Evolutionary conservation across 2,888 invertebrate genomes (phyloP).

Genomic region (Venusia cambrica): DNA sequence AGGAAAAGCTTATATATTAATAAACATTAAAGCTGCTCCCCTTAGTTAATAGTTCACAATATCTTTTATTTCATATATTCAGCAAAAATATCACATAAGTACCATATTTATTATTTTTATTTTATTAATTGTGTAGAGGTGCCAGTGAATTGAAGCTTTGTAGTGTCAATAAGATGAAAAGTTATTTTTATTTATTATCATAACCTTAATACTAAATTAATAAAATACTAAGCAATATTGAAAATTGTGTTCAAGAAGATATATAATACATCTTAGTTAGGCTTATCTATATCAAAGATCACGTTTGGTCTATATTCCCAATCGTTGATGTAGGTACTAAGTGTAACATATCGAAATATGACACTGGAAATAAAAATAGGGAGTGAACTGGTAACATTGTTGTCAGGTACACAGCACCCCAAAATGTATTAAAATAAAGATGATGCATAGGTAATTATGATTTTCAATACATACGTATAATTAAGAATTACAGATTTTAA

Average conservation of each 20-base stretch:
- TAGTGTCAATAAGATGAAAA: conserved; percentile 9
- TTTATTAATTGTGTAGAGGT: conserved; percentile 20
- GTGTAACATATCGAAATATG: too few species aligned
- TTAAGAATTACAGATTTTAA: conserved; percentile 4
- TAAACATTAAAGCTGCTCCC: conserved; percentile 60
- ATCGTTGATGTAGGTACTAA: too few species aligned
- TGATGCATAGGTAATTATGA: conserved; percentile 10
- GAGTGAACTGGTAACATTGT: too few species aligned
- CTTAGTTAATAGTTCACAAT: conserved; percentile 56
- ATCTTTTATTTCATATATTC: conserved; percentile 63
- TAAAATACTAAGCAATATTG: too few species aligned
- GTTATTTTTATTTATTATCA: neutral
- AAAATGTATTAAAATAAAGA: too few species aligned
- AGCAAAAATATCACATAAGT: conserved; percentile 69
- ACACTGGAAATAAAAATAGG: too few species aligned
- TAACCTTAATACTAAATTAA: too few species aligned
- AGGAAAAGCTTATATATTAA: conserved; percentile 42
- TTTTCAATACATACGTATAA: conserved; percentile 7
- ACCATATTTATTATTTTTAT: conserved; percentile 35
- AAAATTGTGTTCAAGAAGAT: too few species aligned
- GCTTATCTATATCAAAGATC: too few species aligned
- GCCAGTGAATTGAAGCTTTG: conserved; percentile 15
- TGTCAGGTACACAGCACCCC: too few species aligned
- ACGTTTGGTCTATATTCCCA: too few species aligned
- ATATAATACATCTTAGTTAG: too few species aligned